Base-by-base conservation (phyloP, 2,797 vertebrate genomes). In the Cossypha polioptera region DNA sequence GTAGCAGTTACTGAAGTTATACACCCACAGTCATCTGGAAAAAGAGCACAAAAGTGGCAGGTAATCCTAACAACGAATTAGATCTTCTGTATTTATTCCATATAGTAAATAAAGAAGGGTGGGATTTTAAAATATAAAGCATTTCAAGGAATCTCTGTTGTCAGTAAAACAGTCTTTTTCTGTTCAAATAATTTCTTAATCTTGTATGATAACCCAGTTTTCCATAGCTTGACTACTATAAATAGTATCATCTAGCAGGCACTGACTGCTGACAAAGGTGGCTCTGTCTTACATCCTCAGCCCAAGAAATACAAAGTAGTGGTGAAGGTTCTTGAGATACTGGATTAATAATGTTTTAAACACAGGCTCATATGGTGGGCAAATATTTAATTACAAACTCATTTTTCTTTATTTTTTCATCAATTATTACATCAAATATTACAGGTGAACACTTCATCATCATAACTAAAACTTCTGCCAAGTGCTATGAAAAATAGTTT, bases 301-400 rank as follows among this genome's bases (percentile, higher is more conserved):
- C 36, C 40, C 29, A 59, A 48, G 42, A 75, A 90, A 75, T 24
- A 40, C 5, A 73, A 90, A 75, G 18, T 9, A 68, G 17, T 19
- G 31, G 12, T 10, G 8, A 31, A 66, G 22, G 25, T n/a, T 18
- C n/a, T 59, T 40, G 26, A 43, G 35, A 82, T 54, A 65, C 24
- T 72, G 36, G 57, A 38, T n/a, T 26, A 79, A 17, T 20, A 57
- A 78, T 15, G 4, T 86, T 79, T 76, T 42, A 81, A 87, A 68
- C 1, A 4, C 11, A 48, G 7, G 31, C 3, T 61, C 4, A 22
- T 26, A 79, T 4, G 5, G 3, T 15, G 16, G 12, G 10, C 4
- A 68, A 91, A 50, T 66, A 25, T 17, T 65, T 57, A 53, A 59
- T 74, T 25, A 28, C 14, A 36, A 85, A 35, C 8, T 51, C 0